Percentiles rank a stretch among this genome's conserved stretches.
phyloP scores from a whole-genome alignment of 2,888 invertebrate genomes.

The Lithophane ornitopus region DNA sequence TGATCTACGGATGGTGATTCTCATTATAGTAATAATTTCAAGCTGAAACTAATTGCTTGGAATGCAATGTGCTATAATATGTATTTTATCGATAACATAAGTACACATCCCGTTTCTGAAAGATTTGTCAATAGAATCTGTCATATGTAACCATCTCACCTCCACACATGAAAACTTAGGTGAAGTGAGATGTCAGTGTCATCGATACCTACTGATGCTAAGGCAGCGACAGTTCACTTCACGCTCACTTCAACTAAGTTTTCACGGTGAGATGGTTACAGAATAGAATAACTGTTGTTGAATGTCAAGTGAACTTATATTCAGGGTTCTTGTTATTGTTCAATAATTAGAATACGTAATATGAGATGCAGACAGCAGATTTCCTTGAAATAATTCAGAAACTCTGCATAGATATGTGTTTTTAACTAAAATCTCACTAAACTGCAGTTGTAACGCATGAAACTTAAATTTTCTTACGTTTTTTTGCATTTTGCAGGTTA shows the following conservation, averaged over 20 bases:
- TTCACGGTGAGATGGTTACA: too few relatives aligned
- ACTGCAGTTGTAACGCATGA: too few relatives aligned
- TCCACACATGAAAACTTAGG: too few relatives aligned
- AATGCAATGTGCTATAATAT: conserved; percentile 41
- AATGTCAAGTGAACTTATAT: too few relatives aligned
- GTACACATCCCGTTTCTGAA: not conserved
- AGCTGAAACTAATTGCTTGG: conserved; percentile 35
- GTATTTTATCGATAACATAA: conserved; percentile 20
- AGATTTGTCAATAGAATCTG: not conserved
- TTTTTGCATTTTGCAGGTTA: too few relatives aligned
- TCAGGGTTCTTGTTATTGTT: not conserved
- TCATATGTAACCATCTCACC: too few relatives aligned
- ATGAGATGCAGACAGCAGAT: not conserved
- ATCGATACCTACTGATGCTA: too few relatives aligned
- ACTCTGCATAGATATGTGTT: conserved; percentile 7
- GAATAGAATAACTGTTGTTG: too few relatives aligned
- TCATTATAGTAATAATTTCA: conserved; percentile 31
- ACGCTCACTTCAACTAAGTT: too few relatives aligned
- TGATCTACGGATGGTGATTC: conserved; percentile 25
- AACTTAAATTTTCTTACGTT: too few relatives aligned
- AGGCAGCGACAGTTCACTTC: too few relatives aligned
- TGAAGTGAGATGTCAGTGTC: too few relatives aligned
- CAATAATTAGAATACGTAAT: not conserved
- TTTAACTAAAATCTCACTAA: conserved; percentile 13
- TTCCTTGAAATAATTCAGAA: conserved; percentile 5